phyloP scores from a whole-genome alignment of 2,888 invertebrate species.

The Eristalinus aeneus region DNA sequence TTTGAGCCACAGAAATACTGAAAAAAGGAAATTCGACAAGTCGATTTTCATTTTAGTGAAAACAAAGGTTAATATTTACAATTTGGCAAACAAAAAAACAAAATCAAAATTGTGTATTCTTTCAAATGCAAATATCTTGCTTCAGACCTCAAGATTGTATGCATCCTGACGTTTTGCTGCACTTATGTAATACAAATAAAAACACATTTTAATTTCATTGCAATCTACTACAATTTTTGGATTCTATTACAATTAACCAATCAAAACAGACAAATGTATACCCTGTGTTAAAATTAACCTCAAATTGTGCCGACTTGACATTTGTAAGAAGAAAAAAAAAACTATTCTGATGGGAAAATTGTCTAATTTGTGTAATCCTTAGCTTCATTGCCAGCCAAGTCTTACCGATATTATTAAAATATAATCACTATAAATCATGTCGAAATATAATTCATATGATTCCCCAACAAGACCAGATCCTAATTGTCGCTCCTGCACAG shows the following conservation, averaged over 20 bases:
- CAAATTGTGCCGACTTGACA: slow-evolving; percentile 40
- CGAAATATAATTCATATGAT: slow-evolving; percentile 43
- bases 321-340: background rate
- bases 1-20: too few species aligned
- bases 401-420: slow-evolving; percentile 7
- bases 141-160: too few species aligned
- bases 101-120: too few species aligned
- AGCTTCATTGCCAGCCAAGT: background rate
- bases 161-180: too few species aligned
- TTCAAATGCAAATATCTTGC: too few species aligned
- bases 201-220: too few species aligned
- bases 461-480: slow-evolving; percentile 78
- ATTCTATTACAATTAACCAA: background rate
- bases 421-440: slow-evolving; percentile 15
- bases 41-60: too few species aligned
- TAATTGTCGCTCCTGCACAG: slow-evolving; percentile 86
- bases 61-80: too few species aligned
- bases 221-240: background rate
- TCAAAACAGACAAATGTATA: slow-evolving; percentile 6
- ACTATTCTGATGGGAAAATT: slow-evolving; percentile 21
- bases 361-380: slow-evolving; percentile 50
- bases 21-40: too few species aligned
- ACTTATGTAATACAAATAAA: too few species aligned
- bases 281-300: slow-evolving; percentile 27
- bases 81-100: too few species aligned